Evolutionary conservation across 53 echinoderm and acorn worm genomes (phyloP).

Genomic region (Antedon mediterranea): DNA sequence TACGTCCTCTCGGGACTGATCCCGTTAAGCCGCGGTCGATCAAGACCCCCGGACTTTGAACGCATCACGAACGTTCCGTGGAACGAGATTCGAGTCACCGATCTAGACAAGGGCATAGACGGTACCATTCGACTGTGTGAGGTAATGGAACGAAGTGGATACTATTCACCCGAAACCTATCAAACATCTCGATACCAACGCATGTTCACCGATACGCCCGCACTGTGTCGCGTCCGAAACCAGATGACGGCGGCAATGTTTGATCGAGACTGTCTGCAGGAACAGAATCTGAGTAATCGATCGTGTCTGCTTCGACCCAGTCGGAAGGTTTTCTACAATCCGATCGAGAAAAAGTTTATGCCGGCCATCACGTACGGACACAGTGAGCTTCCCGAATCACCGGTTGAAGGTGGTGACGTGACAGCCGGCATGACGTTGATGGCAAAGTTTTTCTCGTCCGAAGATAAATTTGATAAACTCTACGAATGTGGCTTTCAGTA

Average conservation of each 20-base stretch:
- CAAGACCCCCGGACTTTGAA: background rate
- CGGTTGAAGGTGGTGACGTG: background rate
- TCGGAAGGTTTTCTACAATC: background rate
- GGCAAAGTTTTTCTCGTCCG: background rate
- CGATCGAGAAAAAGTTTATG: background rate
- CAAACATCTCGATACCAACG: background rate
- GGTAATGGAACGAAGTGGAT: background rate
- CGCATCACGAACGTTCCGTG: background rate
- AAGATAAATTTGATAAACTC: background rate
- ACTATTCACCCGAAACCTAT: background rate
- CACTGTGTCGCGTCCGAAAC: too few relatives aligned
- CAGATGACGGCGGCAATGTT: too few relatives aligned
- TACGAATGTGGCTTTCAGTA: background rate
- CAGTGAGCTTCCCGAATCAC: background rate
- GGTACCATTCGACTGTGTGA: background rate
- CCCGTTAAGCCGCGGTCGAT: background rate
- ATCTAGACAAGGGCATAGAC: background rate
- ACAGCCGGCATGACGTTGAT: background rate
- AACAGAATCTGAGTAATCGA: too few relatives aligned
- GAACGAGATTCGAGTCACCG: background rate
- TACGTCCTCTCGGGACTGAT: background rate
- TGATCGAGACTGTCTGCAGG: too few relatives aligned
- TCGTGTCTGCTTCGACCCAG: background rate
- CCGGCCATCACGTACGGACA: background rate
- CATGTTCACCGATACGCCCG: background rate